These are phyloP conservation scores for Tupaia tana DNA, from an alignment of 2,113 vertebrate genomes.

Conservation along the genomic window DNA sequence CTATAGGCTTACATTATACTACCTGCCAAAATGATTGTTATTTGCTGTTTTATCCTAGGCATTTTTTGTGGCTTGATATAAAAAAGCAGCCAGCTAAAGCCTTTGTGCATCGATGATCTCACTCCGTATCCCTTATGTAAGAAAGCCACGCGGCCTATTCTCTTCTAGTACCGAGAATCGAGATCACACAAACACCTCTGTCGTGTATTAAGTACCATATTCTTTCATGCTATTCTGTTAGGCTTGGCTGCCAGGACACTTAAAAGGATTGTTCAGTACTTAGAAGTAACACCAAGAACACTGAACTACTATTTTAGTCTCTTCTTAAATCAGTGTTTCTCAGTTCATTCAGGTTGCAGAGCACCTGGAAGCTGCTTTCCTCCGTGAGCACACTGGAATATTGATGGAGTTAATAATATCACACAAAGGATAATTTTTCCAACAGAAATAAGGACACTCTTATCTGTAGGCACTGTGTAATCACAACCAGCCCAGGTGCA, in stretches of 20 bases:
- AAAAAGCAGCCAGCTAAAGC: not conserved
- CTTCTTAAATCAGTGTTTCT: conserved; percentile 7
- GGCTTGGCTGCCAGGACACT: not conserved
- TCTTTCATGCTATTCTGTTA: not conserved
- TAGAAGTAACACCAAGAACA: not conserved
- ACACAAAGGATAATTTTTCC: conserved; percentile 34
- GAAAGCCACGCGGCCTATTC: not conserved
- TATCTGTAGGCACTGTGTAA: not conserved
- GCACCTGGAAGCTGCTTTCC: conserved; percentile 35
- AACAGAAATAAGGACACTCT: not conserved
- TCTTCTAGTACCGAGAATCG: not conserved
- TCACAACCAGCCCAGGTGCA: not conserved
- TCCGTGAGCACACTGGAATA: conserved; percentile 29
- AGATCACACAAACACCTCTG: not conserved
- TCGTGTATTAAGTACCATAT: not conserved
- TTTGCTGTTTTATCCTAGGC: not conserved
- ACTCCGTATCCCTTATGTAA: not conserved
- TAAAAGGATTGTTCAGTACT: conserved; percentile 8
- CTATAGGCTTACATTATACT: not conserved
- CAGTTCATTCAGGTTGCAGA: conserved; percentile 1
- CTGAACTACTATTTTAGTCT: conserved; percentile 29
- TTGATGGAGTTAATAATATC: not conserved
- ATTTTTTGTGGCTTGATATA: conserved; percentile 25
- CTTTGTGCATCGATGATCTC: not conserved
- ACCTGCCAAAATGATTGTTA: not conserved